Base-by-base conservation (phyloP, 1,140 invertebrate species). In the Drosophila nasuta region DNA sequence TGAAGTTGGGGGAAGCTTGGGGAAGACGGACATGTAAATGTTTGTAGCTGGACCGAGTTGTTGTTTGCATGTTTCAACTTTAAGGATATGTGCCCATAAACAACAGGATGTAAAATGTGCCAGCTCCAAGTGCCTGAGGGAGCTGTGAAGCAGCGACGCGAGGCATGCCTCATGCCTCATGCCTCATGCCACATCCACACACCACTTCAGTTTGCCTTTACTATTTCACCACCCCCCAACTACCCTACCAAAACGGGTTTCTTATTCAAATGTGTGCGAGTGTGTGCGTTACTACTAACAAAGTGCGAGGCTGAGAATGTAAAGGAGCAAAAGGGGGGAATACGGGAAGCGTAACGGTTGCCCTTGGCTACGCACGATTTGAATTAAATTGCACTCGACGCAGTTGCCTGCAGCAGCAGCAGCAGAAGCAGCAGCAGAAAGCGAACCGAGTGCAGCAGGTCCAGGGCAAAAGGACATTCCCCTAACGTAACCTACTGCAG, bases 381-480 rank as follows among this genome's bases (percentile, higher is more conserved):
- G 79, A 89, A 87, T 87, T 88, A 83, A 87, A 87, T 87, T 87
- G 83, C 83, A 89, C 80, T 89, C 75, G 85, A 77, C 83, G 80
- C 83, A 88, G 62, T 87, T 74, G 49, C 79, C 71, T 80, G 74
- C 58, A 64, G 70, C 41, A 20, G 13, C 11, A 17, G 52, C 13
- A 17, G 4, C 17, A 17, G 74, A 52, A 64, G 70, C 38, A 20
- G 25, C 38, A 20, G 25, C 11, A 17, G 52, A n/a, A 25, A 35
- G n/a, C 20, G 20, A 25, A 43, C 7, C 33, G 33, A 8, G 33
- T 8, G 30, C 5, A 8, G 30, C 5, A 33, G 30, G 30, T 33
- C 30, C 35, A 3, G 35, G 35, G 7, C 35, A 38, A 38, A 25
- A 38, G 35, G 35, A 59, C 60, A 25, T 33, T 35, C 28, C 65